These are phyloP conservation scores for Botrylloides violaceus DNA, from an alignment of 23 tunicate species.

Conservation along the genomic window DNA sequence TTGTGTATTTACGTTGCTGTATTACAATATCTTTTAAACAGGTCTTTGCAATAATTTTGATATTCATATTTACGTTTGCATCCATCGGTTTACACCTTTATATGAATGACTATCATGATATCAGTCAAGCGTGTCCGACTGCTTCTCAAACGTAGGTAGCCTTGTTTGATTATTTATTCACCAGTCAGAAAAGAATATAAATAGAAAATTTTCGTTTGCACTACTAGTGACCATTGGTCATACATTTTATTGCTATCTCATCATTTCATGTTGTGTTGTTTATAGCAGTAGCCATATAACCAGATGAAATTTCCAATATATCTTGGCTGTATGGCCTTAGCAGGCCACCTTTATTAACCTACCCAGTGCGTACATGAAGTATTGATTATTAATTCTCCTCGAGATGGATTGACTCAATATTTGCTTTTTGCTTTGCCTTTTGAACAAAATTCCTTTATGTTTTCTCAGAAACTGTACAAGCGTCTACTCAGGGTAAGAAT, in stretches of 20 bases:
- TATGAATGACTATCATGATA: slow-evolving; percentile 54
- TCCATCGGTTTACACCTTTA: slow-evolving; percentile 80
- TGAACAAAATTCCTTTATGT: slow-evolving; percentile 1
- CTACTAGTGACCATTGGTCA: no score
- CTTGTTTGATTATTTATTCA: neutral
- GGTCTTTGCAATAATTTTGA: slow-evolving; percentile 80
- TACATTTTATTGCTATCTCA: no score
- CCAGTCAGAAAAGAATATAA: no score
- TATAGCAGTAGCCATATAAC: neutral
- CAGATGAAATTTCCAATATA: neutral
- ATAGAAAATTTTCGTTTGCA: no score
- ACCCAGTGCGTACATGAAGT: neutral
- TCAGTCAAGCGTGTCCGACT: slow-evolving; percentile 33
- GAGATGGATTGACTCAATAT: neutral
- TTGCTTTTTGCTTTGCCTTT: neutral
- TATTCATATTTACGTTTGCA: slow-evolving; percentile 81
- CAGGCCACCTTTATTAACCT: neutral
- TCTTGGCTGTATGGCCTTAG: neutral
- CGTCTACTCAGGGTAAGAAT: slow-evolving; percentile 77
- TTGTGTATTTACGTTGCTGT: neutral
- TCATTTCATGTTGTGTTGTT: neutral
- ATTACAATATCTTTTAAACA: slow-evolving; percentile 7
- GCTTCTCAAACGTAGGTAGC: slow-evolving; percentile 29
- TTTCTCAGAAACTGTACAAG: slow-evolving; percentile 75
- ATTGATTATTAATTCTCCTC: neutral